Evolutionary conservation across 1,140 invertebrate species (phyloP).

Genomic region (Drosophila nigromelanica): DNA sequence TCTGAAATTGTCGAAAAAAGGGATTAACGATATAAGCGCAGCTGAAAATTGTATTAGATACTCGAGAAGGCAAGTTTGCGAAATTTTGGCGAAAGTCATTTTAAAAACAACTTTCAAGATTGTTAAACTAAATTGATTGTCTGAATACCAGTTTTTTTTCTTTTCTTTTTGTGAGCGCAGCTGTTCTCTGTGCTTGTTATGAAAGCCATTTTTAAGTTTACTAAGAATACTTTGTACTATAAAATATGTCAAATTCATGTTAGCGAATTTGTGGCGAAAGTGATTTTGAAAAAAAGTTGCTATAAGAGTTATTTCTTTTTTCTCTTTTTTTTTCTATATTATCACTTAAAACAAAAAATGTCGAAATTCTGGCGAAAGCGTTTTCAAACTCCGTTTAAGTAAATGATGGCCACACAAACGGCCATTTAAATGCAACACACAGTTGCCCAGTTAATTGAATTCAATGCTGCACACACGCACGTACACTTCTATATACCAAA

Average conservation of each 20-base stretch:
- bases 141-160: too few relatives aligned
- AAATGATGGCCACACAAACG: slow-evolving; percentile 10
- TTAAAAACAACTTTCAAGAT: too few relatives aligned
- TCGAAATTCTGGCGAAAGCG: not conserved
- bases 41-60: slow-evolving; percentile 1
- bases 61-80: not conserved
- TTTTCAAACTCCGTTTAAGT: not conserved
- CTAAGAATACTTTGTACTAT: too few relatives aligned
- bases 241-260: not conserved
- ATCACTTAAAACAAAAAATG: too few relatives aligned
- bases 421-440: slow-evolving; percentile 33
- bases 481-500: slow-evolving; percentile 6
- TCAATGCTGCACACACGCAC: slow-evolving; percentile 2
- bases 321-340: too few relatives aligned
- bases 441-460: slow-evolving; percentile 37
- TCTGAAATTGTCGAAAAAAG: slow-evolving; percentile 5
- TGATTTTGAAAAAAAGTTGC: too few relatives aligned
- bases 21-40: not conserved
- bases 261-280: not conserved
- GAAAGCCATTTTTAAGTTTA: too few relatives aligned
- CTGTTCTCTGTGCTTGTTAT: too few relatives aligned
- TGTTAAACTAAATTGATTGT: too few relatives aligned
- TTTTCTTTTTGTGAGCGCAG: too few relatives aligned
- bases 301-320: too few relatives aligned
- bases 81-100: too few relatives aligned